A percentile compares a stretch with the other conserved stretches of the same genome.
Conservation (phyloP, 1,140 invertebrate species). For the Sitodiplosis mosellana region DNA sequence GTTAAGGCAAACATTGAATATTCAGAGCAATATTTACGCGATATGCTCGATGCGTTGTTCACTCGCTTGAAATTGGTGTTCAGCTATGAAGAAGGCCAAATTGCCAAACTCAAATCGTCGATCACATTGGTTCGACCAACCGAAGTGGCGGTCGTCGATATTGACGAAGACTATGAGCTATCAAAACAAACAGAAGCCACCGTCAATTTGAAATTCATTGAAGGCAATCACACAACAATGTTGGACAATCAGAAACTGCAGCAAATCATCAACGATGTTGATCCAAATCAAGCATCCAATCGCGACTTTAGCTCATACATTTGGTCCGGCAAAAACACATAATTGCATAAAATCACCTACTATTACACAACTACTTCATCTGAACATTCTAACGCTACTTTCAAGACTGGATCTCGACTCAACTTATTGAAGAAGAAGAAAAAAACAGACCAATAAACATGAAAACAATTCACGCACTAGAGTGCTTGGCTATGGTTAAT, state of each 20-base stretch:
- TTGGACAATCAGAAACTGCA: conserved; percentile 41
- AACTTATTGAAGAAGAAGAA: no score
- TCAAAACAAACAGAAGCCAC: conserved; percentile 29
- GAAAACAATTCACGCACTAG: no score
- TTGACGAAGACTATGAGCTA: conserved; percentile 44
- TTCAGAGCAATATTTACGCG: conserved; percentile 27
- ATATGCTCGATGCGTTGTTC: conserved; percentile 29
- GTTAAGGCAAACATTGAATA: conserved; percentile 23
- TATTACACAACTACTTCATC: no score
- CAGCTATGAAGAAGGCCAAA: conserved; percentile 27
- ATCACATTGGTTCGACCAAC: conserved; percentile 44
- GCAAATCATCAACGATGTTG: conserved; percentile 35
- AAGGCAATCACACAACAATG: conserved; percentile 53
- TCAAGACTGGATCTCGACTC: no score
- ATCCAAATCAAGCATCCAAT: conserved; percentile 18
- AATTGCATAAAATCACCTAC: no score
- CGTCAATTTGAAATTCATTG: conserved; percentile 33
- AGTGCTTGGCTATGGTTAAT: no score
- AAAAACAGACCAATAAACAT: no score
- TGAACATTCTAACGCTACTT: no score
- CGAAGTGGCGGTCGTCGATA: conserved; percentile 25
- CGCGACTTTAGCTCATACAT: not conserved
- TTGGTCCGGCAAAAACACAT: not conserved
- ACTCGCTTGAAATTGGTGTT: conserved; percentile 34
- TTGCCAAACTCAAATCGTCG: conserved; percentile 28